Evolutionary conservation across 2,113 vertebrate species (phyloP), one percentile per base, ranked within the genome.

Genomic region (Thoracochromis brauschi): DNA sequence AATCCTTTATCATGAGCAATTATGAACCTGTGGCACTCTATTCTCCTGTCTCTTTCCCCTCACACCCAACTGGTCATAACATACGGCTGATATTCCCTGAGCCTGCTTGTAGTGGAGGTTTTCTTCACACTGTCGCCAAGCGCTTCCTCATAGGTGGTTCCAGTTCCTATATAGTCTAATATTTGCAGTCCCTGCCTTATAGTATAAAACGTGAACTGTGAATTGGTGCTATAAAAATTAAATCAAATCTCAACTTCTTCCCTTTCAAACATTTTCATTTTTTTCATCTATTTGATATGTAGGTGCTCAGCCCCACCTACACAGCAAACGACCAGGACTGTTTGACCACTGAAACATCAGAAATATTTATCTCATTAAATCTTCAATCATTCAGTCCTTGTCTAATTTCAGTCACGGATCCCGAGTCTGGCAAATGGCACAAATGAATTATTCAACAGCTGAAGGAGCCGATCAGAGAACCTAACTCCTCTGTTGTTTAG

Each of bases 401-500:
- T 57, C 54, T 38, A 81, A 82, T 87, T 51, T 82, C 75, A 71
- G 83, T 88, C 88, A 91, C 42, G 0, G 84, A 71, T 60, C 51
- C 19, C 0, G 82, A 89, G 38, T 83, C 80, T 60, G 19, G 33
- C 45, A 91, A 90, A 86, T 58, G 85, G 84, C 87, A 75, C 54
- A 78, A 13, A 91, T 94, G 78, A 94, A 95, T 93, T 89, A 96
- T 96, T 94, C 93, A 95, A 54, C 38, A 73, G 71, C 4, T 45
- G 31, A 83, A 53, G 82, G 57, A 47, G 10, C 57, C 85, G 88
- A 87, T 93, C 78, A 92, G 75, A 88, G 80, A 75, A 58, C 83
- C 57, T 73, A 42, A 80, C 10, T 65, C 85, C 84, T 90, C 85
- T 87, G 86, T 85, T 91, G 83, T 85, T 87, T 85, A 60, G 87